Conservation (phyloP, 2,888 invertebrate genomes). For the Cantharis rufa region DNA sequence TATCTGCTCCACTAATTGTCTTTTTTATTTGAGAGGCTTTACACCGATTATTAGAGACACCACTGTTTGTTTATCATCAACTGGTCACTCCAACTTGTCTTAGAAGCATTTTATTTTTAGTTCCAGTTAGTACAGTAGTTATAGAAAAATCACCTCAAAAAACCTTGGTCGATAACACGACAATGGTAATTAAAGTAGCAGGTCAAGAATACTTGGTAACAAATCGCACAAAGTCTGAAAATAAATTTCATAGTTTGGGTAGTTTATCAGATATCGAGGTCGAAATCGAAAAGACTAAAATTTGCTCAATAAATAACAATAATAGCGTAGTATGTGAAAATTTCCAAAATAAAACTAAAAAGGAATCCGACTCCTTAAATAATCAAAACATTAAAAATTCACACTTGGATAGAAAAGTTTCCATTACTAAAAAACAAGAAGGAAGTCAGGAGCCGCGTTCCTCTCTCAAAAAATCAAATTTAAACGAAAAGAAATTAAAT, state of each 20-base stretch:
- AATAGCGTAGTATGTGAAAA: slow-evolving; percentile 29
- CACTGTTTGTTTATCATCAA: background rate
- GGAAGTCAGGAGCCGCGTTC: slow-evolving; percentile 6
- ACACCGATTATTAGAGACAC: background rate
- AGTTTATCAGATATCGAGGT: slow-evolving; percentile 51
- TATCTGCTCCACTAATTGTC: background rate
- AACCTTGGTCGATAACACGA: slow-evolving; percentile 50
- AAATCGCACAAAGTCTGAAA: slow-evolving; percentile 49
- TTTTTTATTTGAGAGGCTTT: background rate
- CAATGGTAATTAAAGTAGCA: slow-evolving; percentile 56
- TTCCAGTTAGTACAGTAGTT: slow-evolving; percentile 29
- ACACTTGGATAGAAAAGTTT: background rate
- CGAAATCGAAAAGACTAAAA: slow-evolving; percentile 45
- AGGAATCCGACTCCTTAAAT: slow-evolving; percentile 34
- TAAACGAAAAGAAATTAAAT: slow-evolving; percentile 27
- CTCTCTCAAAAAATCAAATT: slow-evolving; percentile 2
- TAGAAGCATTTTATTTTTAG: slow-evolving; percentile 6
- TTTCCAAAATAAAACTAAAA: slow-evolving; percentile 11
- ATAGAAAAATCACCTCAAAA: slow-evolving; percentile 43
- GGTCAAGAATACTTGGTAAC: slow-evolving; percentile 55
- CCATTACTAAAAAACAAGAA: background rate
- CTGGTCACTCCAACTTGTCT: background rate
- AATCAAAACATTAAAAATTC: slow-evolving; percentile 27
- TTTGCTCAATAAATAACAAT: slow-evolving; percentile 6
- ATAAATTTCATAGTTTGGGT: slow-evolving; percentile 53